Conservation (phyloP, 2,888 invertebrate species). For the Axea sp. region DNA sequence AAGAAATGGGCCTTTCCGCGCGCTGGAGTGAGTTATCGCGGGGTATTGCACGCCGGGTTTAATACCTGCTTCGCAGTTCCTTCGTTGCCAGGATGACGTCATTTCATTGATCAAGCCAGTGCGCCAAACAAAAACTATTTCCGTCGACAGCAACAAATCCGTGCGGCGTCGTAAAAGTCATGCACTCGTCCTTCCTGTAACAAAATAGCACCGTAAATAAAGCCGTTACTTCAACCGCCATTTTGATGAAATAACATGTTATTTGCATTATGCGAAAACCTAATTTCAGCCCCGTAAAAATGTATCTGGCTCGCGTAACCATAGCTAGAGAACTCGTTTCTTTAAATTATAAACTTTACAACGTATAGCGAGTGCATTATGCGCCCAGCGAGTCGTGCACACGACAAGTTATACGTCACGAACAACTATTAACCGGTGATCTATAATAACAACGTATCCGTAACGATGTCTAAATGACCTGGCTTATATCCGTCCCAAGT, state of each 20-base stretch:
- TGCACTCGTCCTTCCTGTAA: conserved; percentile 12
- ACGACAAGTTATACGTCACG: conserved; percentile 26
- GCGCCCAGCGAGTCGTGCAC: neutral
- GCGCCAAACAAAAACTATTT: conserved; percentile 57
- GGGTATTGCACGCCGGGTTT: neutral
- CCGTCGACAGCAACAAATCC: conserved; percentile 36
- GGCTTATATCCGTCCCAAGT: conserved; percentile 2
- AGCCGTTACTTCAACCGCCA: conserved; percentile 26
- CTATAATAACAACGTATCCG: conserved; percentile 5
- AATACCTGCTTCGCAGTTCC: conserved; percentile 8
- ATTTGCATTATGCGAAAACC: conserved; percentile 24
- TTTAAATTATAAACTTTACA: conserved; percentile 32
- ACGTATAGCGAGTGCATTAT: neutral
- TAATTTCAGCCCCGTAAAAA: conserved; percentile 19
- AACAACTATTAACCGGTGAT: conserved; percentile 18
- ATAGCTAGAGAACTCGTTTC: conserved; percentile 7
- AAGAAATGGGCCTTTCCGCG: too few relatives aligned
- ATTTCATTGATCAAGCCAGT: conserved; percentile 52
- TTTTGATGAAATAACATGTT: conserved; percentile 27
- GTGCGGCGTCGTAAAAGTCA: conserved; percentile 26
- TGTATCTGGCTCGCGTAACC: neutral
- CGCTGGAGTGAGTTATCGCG: neutral
- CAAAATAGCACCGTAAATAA: conserved; percentile 30
- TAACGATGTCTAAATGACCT: too few relatives aligned
- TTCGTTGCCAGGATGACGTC: conserved; percentile 50